Conservation (phyloP, 1,140 invertebrate genomes). For the Drosophila oshimai region DNA sequence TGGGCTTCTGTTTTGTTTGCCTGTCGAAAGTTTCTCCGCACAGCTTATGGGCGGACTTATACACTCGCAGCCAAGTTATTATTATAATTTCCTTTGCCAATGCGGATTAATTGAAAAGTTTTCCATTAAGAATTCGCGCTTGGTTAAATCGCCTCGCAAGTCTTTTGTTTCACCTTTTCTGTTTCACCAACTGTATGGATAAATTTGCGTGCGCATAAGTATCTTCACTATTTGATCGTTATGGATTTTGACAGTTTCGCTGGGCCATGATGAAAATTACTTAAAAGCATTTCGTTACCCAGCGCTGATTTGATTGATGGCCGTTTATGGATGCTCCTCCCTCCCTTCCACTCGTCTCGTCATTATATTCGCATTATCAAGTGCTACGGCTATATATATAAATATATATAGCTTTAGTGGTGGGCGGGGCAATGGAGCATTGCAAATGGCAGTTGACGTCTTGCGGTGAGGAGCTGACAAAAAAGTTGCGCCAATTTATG, state of each 20-base stretch:
- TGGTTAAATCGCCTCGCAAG: constrained; percentile 50
- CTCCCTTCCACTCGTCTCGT: no score
- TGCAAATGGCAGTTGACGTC: constrained; percentile 77
- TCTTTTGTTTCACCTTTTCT: constrained; percentile 39
- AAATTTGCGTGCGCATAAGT: constrained; percentile 14
- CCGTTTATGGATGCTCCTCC: constrained; percentile 53
- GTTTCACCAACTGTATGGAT: no score
- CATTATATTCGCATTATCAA: constrained; percentile 79
- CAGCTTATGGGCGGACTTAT: constrained; percentile 44
- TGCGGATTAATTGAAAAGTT: constrained; percentile 81
- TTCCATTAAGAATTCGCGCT: constrained; percentile 75
- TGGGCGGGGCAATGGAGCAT: constrained; percentile 54
- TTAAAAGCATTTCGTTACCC: constrained; percentile 70
- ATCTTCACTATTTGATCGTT: constrained; percentile 72
- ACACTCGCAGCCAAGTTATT: constrained; percentile 60
- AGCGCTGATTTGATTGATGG: constrained; percentile 77
- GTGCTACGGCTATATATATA: constrained; percentile 8
- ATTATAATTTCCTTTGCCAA: constrained; percentile 75
- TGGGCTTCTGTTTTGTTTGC: constrained; percentile 56
- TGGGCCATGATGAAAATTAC: constrained; percentile 72
- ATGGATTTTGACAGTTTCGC: constrained; percentile 73
- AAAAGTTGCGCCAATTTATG: constrained; percentile 78
- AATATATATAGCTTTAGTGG: constrained; percentile 4
- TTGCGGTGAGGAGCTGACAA: constrained; percentile 72
- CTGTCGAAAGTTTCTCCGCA: constrained; percentile 69